Percentiles rank a stretch among this genome's conserved stretches.
Conservation (phyloP, 2,797 vertebrate species). For the Manis crassicaudata region DNA sequence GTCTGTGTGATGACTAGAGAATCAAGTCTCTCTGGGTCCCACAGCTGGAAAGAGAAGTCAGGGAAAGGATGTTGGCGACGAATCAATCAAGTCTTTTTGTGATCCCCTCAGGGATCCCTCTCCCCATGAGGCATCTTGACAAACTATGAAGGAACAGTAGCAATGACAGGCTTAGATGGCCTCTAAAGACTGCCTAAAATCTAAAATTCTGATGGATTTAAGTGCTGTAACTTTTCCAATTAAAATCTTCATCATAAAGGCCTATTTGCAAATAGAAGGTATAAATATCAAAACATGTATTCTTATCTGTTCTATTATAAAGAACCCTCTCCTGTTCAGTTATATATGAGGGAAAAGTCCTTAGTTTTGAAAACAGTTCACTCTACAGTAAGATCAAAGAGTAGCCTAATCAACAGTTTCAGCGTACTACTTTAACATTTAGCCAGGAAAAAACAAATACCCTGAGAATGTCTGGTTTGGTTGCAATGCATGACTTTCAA, state of each 20-base stretch:
- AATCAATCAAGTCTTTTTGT: neutral
- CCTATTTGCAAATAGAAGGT: conserved; percentile 29
- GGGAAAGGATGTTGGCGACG: neutral
- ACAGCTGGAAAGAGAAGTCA: neutral
- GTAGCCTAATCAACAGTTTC: neutral
- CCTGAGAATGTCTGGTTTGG: neutral
- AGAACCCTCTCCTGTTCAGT: neutral
- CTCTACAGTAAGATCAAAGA: neutral
- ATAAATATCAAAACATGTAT: conserved; percentile 26
- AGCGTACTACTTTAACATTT: neutral
- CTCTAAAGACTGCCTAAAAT: neutral
- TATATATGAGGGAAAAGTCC: neutral
- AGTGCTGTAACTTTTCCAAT: conserved; percentile 7
- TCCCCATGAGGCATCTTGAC: neutral
- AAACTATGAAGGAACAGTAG: neutral
- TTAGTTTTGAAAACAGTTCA: neutral
- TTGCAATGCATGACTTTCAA: neutral
- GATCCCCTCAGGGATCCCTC: neutral
- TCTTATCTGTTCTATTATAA: neutral
- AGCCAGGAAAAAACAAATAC: conserved; percentile 7
- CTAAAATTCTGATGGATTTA: conserved; percentile 22
- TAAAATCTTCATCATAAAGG: conserved; percentile 10
- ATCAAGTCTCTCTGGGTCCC: neutral
- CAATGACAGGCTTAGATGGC: neutral
- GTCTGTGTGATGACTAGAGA: neutral